Evolutionary conservation across 2,113 vertebrate genomes (phyloP).

Genomic region (Notechis scutatus): DNA sequence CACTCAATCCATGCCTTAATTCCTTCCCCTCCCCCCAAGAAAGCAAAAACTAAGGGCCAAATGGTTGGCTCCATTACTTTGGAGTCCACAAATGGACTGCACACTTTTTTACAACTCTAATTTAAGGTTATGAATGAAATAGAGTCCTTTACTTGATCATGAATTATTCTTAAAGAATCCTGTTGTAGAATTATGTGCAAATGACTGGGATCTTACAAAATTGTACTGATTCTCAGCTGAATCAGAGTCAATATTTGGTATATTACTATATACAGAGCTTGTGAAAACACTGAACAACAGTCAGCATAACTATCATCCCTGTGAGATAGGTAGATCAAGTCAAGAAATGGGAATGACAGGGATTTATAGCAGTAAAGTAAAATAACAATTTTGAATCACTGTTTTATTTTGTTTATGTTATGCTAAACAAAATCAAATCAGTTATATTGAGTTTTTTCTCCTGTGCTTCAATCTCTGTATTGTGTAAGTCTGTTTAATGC

Average conservation of each 20-base stretch:
- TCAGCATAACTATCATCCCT: neutral
- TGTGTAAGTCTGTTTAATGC: neutral
- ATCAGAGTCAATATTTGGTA: neutral
- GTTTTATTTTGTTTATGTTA: neutral
- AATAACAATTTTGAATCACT: neutral
- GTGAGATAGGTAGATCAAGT: neutral
- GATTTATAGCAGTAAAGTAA: neutral
- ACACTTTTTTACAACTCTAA: neutral
- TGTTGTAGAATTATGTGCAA: neutral
- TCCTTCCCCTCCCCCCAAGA: neutral
- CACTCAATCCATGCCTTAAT: neutral
- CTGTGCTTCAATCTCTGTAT: neutral
- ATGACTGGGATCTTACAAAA: too few relatives aligned
- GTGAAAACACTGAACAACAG: neutral
- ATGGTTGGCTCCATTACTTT: neutral
- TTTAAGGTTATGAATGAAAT: neutral
- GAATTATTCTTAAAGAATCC: neutral
- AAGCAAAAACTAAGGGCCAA: neutral
- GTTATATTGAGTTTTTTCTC: neutral
- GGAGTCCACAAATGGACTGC: neutral
- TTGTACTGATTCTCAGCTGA: neutral
- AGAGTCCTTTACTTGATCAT: neutral
- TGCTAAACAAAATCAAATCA: neutral
- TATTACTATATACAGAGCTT: neutral
- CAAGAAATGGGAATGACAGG: neutral